phyloP scores from a whole-genome alignment of 2,888 invertebrate species.

The Myopa testacea region DNA sequence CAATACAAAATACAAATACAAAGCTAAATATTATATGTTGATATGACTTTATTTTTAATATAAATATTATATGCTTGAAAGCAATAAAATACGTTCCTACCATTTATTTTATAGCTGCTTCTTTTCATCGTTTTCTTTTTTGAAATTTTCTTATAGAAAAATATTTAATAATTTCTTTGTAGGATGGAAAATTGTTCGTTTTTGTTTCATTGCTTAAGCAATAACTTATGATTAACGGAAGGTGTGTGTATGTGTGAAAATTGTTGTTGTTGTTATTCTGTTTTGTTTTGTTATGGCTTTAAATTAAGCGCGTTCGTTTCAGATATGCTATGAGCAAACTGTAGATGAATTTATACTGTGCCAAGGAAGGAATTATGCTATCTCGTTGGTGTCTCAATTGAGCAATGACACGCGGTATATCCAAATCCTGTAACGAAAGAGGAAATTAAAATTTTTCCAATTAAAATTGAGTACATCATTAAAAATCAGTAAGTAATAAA shows the following conservation, averaged over 20 bases:
- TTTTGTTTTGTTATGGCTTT: slow-evolving; percentile 44
- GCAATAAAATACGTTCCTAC: no score
- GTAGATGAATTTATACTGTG: slow-evolving; percentile 91
- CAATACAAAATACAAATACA: slow-evolving; percentile 23
- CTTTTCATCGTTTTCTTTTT: neutral
- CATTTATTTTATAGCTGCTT: no score
- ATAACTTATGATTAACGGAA: slow-evolving; percentile 21
- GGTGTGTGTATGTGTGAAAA: neutral
- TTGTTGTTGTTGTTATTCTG: slow-evolving; percentile 1
- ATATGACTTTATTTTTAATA: slow-evolving; percentile 30
- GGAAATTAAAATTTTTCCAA: neutral
- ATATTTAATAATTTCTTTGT: neutral
- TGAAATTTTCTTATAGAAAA: neutral
- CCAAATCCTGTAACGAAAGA: slow-evolving; percentile 77
- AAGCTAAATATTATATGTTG: slow-evolving; percentile 21
- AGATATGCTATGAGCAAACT: slow-evolving; percentile 86
- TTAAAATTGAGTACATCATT: no score
- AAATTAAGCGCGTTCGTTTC: slow-evolving; percentile 88
- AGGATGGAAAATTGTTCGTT: slow-evolving; percentile 16
- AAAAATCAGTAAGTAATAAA: no score
- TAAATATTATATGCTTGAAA: neutral
- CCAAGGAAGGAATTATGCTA: slow-evolving; percentile 86
- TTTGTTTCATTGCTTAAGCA: slow-evolving; percentile 18
- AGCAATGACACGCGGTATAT: slow-evolving; percentile 84
- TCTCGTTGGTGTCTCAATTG: slow-evolving; percentile 89